Conservation (phyloP, 2,113 vertebrate genomes). For the Anser cygnoides region DNA sequence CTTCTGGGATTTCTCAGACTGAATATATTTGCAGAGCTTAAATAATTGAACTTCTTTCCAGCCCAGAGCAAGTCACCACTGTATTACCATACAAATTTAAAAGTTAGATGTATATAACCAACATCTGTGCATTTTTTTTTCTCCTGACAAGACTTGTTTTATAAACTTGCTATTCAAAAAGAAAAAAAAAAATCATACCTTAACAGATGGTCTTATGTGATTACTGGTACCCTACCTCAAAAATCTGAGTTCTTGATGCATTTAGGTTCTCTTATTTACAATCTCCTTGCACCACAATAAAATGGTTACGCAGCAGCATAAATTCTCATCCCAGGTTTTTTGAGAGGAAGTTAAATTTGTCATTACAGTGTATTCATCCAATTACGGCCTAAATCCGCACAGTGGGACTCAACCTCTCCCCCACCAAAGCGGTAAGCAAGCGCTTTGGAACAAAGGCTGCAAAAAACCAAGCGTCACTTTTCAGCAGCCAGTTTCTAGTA, state of each 20-base stretch:
- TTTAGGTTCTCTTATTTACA: neutral
- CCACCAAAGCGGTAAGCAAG: accelerated
- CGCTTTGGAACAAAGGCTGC: neutral
- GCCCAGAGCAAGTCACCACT: neutral
- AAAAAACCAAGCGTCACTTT: neutral
- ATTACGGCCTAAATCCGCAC: neutral
- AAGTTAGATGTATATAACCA: neutral
- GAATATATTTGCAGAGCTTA: neutral
- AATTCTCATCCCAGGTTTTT: neutral
- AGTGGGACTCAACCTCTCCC: neutral
- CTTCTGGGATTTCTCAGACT: neutral
- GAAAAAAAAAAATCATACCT: neutral
- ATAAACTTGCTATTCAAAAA: neutral
- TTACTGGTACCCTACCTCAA: neutral
- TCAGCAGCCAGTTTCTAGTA: neutral
- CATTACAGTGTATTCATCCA: neutral
- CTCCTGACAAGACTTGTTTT: neutral
- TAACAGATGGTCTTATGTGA: neutral
- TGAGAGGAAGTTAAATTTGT: neutral
- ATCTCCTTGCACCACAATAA: neutral
- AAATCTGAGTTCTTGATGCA: neutral
- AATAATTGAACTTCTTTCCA: neutral
- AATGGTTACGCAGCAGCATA: neutral
- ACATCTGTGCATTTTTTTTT: neutral
- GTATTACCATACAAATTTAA: neutral